Base-by-base conservation (phyloP, 2,888 invertebrate genomes). In the Athalia rosae region DNA sequence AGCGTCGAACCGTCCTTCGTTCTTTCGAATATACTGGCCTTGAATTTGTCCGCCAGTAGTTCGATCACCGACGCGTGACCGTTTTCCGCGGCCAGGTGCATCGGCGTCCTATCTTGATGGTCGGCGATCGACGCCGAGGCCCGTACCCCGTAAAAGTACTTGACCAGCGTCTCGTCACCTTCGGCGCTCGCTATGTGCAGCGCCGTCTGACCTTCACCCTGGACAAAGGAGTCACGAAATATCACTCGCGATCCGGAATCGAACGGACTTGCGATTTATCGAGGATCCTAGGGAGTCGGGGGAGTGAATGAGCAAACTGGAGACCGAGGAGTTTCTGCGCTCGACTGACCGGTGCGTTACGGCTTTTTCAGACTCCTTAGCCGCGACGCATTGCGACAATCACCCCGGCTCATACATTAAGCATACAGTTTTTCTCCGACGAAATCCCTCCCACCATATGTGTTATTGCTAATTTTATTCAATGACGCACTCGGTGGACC, bases 1-100 rank as follows among this genome's bases (percentile, higher is more conserved):
- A 99, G 91, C 0, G 99, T 99, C 86, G 97, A 98, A 77, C 99
- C 99, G 90, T 99, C 99, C 90, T 98, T 98, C 3, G 99, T 99
- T 80, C 99, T 92, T 90, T 98, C 98, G 88, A 97, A 95, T 85
- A 99, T 97, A 82, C 98, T 98, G 3, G 99, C 98, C 90, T 97
- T 97, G 91, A 98, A 99, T 91, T 99, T 99, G 89, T 99, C 99
- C 0, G 98, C 97, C 74, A 99, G 91, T 4, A 98, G 93, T 90
- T 99, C 99, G 79, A 99, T 99, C 85, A 99, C 95, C 76, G 94
- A 94, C 1, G 99, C 99, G 89, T 99, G 98, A 0, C 99, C 99
- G 86, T 97, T 95, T 91, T 99, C 99, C 0, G 99, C 99, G 11
- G 99, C 99, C 86, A 99, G 92, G 90, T 99, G 99, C 93, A 99